Evolutionary conservation across 2,113 vertebrate species (phyloP).

Genomic region (Oxygymnocypris stewartii): DNA sequence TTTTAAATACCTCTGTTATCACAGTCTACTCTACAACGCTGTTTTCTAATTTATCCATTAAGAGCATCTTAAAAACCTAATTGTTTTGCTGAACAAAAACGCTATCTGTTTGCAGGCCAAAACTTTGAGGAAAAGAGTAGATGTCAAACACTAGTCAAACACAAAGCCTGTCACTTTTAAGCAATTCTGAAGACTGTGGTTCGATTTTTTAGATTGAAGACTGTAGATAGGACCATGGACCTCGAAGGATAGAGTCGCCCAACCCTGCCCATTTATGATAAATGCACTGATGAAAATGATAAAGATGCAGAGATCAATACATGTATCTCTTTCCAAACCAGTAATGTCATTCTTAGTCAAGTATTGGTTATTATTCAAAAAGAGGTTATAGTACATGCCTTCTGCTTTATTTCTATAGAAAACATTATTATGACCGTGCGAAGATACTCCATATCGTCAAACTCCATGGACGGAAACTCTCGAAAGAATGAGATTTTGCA

Average conservation of each 20-base stretch:
- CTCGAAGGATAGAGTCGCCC: neutral
- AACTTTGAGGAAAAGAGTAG: neutral
- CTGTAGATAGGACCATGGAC: neutral
- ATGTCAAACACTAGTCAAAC: neutral
- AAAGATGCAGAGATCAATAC: neutral
- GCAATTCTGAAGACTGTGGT: neutral
- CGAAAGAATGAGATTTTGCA: conserved; percentile 53
- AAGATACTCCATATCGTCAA: conserved; percentile 79
- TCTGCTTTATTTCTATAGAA: conserved; percentile 70
- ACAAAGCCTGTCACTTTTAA: neutral
- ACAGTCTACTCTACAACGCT: no score
- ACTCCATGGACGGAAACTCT: conserved; percentile 59
- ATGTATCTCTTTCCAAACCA: neutral
- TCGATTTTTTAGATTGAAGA: neutral
- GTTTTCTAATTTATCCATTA: no score
- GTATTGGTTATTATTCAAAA: neutral
- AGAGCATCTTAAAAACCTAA: no score
- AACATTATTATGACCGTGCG: conserved; percentile 89
- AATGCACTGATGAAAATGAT: neutral
- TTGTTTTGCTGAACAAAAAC: no score
- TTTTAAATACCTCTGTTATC: no score
- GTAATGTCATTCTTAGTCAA: neutral
- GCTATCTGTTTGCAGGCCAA: neutral
- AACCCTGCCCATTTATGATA: neutral
- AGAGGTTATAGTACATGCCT: neutral